Evolutionary conservation across 2,888 invertebrate species (phyloP).

Genomic region (Acanthosepion lycidas): DNA sequence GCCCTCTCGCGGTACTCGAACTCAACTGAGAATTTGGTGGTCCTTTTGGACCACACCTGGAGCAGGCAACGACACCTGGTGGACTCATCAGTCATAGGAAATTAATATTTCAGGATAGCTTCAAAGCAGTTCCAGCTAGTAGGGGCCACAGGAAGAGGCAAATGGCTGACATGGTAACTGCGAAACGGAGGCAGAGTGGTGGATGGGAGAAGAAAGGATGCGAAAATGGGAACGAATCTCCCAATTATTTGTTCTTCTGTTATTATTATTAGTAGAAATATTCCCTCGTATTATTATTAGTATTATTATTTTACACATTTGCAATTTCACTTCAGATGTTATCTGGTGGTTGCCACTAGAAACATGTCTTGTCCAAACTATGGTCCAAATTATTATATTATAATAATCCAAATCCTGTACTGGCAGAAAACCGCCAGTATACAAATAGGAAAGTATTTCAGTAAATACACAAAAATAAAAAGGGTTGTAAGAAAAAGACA

Average conservation of each 20-base stretch:
- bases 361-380: not conserved
- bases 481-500: too few species aligned
- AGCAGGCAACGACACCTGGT: conserved; percentile 24
- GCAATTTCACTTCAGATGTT: not conserved
- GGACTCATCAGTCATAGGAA: conserved; percentile 39
- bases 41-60: conserved; percentile 37
- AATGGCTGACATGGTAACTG: not conserved
- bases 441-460: too few species aligned
- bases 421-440: too few species aligned
- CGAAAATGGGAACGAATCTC: not conserved
- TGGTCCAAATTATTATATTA: too few species aligned
- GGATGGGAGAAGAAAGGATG: not conserved
- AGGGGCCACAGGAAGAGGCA: not conserved
- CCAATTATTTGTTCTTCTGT: not conserved
- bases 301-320: not conserved
- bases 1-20: not conserved
- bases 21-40: not conserved
- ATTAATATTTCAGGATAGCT: conserved; percentile 40
- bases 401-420: too few species aligned
- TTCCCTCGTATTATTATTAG: not conserved
- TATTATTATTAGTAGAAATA: not conserved
- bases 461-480: too few species aligned
- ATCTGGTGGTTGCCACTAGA: not conserved
- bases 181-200: not conserved
- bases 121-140: not conserved